phyloP scores from a whole-genome alignment of 2,888 invertebrate species.

The Hemaris fuciformis region DNA sequence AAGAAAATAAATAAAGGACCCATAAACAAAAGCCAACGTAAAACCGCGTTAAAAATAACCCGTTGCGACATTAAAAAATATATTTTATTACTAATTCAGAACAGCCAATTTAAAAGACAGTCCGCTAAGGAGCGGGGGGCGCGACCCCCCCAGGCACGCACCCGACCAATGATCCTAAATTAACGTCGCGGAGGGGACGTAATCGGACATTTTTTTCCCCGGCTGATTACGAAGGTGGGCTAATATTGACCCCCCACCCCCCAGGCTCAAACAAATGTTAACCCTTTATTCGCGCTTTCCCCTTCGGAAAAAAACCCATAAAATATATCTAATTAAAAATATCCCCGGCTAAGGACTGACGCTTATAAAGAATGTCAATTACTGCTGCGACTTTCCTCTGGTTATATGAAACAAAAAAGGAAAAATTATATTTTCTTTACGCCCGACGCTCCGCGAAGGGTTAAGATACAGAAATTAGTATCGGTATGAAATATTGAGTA shows the following conservation, averaged over 20 bases:
- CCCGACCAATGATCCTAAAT: conserved; percentile 76
- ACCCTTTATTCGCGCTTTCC: conserved; percentile 76
- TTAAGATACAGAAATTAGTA: conserved; percentile 81
- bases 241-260: conserved; percentile 76
- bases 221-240: conserved; percentile 78
- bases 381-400: conserved; percentile 65
- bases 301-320: conserved; percentile 80
- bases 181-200: conserved; percentile 72
- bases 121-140: conserved; percentile 37
- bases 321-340: conserved; percentile 84
- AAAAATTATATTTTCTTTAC: conserved; percentile 52
- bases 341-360: conserved; percentile 80
- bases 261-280: conserved; percentile 77
- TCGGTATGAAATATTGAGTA: conserved; percentile 81
- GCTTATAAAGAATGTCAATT: conserved; percentile 83
- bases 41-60: neutral
- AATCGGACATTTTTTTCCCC: conserved; percentile 79
- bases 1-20: neutral
- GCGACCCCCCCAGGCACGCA: conserved; percentile 52
- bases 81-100: conserved; percentile 51
- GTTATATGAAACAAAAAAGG: conserved; percentile 29
- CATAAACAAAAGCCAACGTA: neutral
- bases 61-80: conserved; percentile 12
- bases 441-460: conserved; percentile 77
- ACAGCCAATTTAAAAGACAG: conserved; percentile 60